Conservation (phyloP, 2,888 invertebrate species). For the Philopedon plagiatum region DNA sequence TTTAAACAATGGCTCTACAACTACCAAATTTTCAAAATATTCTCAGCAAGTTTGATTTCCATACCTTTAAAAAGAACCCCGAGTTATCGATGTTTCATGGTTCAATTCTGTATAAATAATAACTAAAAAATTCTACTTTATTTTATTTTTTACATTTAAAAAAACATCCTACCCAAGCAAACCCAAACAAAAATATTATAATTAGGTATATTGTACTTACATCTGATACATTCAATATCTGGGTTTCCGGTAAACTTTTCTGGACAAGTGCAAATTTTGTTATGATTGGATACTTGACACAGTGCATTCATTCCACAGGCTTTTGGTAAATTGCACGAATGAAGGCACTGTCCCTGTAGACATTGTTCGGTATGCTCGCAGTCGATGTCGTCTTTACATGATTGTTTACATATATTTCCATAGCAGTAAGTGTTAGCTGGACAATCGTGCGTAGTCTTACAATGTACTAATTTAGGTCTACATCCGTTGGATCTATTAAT, state of each 20-base stretch:
- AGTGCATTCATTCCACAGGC: conserved; percentile 89
- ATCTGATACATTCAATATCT: conserved; percentile 86
- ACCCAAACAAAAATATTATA: too few species aligned
- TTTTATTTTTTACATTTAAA: too few species aligned
- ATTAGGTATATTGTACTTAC: conserved; percentile 73
- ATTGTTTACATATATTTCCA: conserved; percentile 83
- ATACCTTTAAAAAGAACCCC: too few species aligned
- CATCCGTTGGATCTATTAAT: conserved; percentile 81
- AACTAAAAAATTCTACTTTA: too few species aligned
- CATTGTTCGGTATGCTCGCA: conserved; percentile 87
- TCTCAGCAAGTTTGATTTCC: too few species aligned
- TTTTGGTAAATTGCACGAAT: conserved; percentile 82
- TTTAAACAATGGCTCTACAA: too few species aligned
- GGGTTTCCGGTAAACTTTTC: conserved; percentile 89
- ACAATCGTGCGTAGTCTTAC: conserved; percentile 81
- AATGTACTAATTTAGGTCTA: conserved; percentile 80
- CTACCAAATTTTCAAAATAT: too few species aligned
- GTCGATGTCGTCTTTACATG: conserved; percentile 85
- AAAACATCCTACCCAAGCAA: too few species aligned
- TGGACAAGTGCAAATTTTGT: conserved; percentile 87
- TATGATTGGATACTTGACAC: conserved; percentile 80
- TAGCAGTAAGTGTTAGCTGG: conserved; percentile 86
- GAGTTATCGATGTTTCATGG: too few species aligned
- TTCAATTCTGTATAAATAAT: too few species aligned
- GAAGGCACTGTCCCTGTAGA: conserved; percentile 84